Percentiles rank a stretch among this genome's conserved stretches.
phyloP scores from a whole-genome alignment of 2,113 vertebrate species.

The Platanista minor region DNA sequence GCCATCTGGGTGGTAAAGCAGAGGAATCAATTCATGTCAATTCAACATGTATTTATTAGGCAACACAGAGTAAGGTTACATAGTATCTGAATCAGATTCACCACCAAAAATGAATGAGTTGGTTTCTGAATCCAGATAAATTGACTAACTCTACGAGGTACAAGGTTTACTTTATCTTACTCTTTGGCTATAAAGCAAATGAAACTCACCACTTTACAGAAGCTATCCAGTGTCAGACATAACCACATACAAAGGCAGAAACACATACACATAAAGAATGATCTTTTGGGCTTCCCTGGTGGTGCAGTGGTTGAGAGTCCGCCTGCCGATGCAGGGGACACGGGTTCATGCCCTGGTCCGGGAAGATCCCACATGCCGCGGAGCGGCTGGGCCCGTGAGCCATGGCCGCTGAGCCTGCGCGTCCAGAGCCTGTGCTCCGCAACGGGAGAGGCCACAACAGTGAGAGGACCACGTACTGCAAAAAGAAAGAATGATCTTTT shows the following conservation, averaged over 20 bases:
- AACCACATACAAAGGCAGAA: background rate
- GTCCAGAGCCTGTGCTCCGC: no score
- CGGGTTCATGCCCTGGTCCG: no score
- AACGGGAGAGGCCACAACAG: no score
- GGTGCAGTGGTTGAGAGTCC: no score
- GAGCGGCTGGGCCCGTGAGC: no score
- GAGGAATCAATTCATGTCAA: background rate
- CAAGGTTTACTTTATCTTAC: background rate
- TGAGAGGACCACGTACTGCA: no score
- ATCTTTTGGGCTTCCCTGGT: no score
- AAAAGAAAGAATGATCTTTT: background rate
- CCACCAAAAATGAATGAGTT: background rate
- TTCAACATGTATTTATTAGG: background rate
- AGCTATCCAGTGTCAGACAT: background rate
- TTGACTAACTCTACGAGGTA: background rate
- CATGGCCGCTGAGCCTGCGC: no score
- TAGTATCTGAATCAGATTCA: background rate
- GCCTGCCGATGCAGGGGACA: no score
- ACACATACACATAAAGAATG: background rate
- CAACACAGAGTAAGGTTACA: background rate
- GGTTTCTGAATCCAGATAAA: conserved; percentile 8
- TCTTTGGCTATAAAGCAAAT: background rate
- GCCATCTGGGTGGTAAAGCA: background rate
- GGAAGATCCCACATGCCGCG: no score
- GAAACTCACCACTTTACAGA: background rate